Evolutionary conservation across 2,888 invertebrate genomes (phyloP), one percentile per base, ranked within the genome.

Genomic region (Hoplodrina ambigua): DNA sequence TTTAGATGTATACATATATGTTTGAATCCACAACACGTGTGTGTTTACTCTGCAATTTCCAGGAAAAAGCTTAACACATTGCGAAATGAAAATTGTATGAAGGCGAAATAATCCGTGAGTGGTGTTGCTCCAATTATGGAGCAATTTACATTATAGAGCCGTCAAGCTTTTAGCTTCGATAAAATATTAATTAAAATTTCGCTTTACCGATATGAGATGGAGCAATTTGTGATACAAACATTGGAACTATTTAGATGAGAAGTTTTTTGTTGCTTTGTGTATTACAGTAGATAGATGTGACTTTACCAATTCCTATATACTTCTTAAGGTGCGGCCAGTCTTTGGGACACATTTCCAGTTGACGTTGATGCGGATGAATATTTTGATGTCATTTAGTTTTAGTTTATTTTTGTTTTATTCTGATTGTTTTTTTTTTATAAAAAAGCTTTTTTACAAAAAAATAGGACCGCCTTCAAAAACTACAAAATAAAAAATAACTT

Each of bases 151-250:
- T 54, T 62, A 69, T 37, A 58, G 57, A 62, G 77, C 76, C 57
- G 61, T 69, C 49, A 57, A 57, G 57, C 61, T 76, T 74, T 46
- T 20, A 54, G 49, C 17, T 50, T 41, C 61, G 11, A 76, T 69
- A 69, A 76, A 76, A 76, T 69, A 76, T 62, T 69, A 69, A 76
- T 76, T 69, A 58, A 69, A 76, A 76, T 25, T 41, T 25, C 41
- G 76, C 30, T 76, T 44, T 30, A 54, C 37, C 13, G 53, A 44
- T 58, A 50, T 54, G 52, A 44, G 49, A 30, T 55, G 44, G 59
- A 55, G 17, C 19, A 59, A 58, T 75, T 44, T 55, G 25, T 44
- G 4, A 54, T 66, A 54, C 20, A 72, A 75, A 66, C 2, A n/a
- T 37, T 17, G 6, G 6, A 41, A 25, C 33, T 64, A 52, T 46